A percentile compares a stretch with the other conserved stretches of the same genome.
These are phyloP conservation scores for Dinoponera quadriceps DNA, from an alignment of 1,140 invertebrate genomes.

Conservation along the genomic window DNA sequence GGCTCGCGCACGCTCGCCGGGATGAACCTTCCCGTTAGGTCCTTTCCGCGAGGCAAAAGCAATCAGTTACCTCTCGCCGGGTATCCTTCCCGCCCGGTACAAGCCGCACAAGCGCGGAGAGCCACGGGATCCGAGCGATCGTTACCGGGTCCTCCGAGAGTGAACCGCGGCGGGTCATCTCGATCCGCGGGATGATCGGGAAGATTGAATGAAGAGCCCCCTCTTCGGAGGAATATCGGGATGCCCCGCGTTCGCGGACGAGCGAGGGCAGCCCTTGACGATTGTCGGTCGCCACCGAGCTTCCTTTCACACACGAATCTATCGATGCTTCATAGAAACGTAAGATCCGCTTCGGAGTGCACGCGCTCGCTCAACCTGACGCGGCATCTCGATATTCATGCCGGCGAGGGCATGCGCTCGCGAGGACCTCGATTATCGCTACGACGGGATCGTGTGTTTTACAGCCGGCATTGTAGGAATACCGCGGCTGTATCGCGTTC, in stretches of 20 bases:
- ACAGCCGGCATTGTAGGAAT: slow-evolving; percentile 38
- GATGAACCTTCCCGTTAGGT: slow-evolving; percentile 73
- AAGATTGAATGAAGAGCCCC: slow-evolving; percentile 60
- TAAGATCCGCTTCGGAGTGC: slow-evolving; percentile 55
- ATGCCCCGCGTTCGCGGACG: slow-evolving; percentile 13
- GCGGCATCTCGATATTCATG: slow-evolving; percentile 31
- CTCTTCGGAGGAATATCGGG: slow-evolving; percentile 21
- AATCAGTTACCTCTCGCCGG: slow-evolving; percentile 71
- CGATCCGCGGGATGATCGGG: slow-evolving; percentile 71
- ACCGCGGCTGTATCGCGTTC: slow-evolving; percentile 8
- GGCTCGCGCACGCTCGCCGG: slow-evolving; percentile 25
- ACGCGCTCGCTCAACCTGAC: neutral
- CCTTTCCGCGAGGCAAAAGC: slow-evolving; percentile 71
- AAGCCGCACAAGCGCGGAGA: slow-evolving; percentile 48
- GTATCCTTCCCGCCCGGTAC: slow-evolving; percentile 62
- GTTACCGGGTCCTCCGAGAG: slow-evolving; percentile 70
- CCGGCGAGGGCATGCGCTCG: slow-evolving; percentile 29
- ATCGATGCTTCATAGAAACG: slow-evolving; percentile 67
- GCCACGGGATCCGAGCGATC: slow-evolving; percentile 66
- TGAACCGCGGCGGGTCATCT: slow-evolving; percentile 65
- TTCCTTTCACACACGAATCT: slow-evolving; percentile 46
- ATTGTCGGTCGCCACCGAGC: slow-evolving; percentile 17
- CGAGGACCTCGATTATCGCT: slow-evolving; percentile 58
- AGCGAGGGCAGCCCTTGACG: slow-evolving; percentile 5
- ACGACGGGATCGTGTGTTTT: slow-evolving; percentile 44